Conservation (phyloP, 2,797 vertebrate species). For the Pagetopsis macropterus region DNA sequence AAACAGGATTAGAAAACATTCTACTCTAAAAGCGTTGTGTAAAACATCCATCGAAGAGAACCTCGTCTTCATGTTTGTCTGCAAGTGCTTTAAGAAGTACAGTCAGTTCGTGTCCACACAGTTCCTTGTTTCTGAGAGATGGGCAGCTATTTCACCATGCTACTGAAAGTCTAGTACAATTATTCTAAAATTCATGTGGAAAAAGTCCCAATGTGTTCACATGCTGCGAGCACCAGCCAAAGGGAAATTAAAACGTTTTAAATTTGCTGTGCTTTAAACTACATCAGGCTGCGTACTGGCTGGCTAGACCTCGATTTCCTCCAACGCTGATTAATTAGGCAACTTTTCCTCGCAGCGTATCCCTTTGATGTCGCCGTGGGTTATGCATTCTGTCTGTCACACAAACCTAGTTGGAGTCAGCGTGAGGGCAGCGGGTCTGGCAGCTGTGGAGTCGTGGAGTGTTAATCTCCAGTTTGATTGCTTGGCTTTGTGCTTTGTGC, state of each 20-base stretch:
- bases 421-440: constrained; percentile 33
- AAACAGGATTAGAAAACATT: constrained; percentile 60
- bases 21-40: constrained; percentile 39
- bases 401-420: constrained; percentile 35
- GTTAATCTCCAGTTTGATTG: constrained; percentile 38
- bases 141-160: constrained; percentile 16
- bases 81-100: constrained; percentile 39
- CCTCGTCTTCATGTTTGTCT: constrained; percentile 5
- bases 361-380: constrained; percentile 34
- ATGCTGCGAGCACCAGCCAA: constrained; percentile 24
- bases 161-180: constrained; percentile 44
- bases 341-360: constrained; percentile 25
- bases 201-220: constrained; percentile 31
- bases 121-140: constrained; percentile 19
- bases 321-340: constrained; percentile 38
- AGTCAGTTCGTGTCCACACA: constrained; percentile 15
- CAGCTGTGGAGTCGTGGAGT: constrained; percentile 40
- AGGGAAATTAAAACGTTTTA: constrained; percentile 20
- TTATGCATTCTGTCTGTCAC: constrained; percentile 48
- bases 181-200: constrained; percentile 37
- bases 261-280: constrained; percentile 68
- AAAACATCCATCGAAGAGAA: constrained; percentile 21
- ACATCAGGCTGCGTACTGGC: constrained; percentile 26
- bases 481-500: constrained; percentile 62
- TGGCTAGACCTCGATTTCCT: constrained; percentile 5